phyloP scores from a whole-genome alignment of 1,140 invertebrate species.

The Odontomachus brunneus region DNA sequence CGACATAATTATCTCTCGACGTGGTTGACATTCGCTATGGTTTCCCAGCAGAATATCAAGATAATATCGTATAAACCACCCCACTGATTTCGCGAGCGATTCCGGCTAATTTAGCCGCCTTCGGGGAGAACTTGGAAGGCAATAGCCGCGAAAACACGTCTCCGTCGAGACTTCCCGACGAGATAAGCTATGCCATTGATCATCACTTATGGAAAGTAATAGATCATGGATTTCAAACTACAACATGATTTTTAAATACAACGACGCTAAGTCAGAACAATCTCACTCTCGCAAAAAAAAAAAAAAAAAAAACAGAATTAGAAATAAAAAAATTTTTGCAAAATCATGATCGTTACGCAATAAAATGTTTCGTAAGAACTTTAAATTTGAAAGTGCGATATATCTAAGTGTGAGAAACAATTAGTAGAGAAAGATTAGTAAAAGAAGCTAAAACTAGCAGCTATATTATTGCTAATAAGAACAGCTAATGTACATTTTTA shows the following conservation, averaged over 20 bases:
- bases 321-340: not conserved
- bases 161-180: conserved; percentile 22
- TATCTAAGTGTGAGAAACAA: no score
- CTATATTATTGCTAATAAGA: no score
- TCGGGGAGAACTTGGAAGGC: conserved; percentile 35
- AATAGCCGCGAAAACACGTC: conserved; percentile 34
- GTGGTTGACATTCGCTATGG: not conserved
- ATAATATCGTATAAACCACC: conserved; percentile 24
- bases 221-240: not conserved
- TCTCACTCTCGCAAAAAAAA: not conserved
- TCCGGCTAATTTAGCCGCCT: conserved; percentile 29
- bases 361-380: no score
- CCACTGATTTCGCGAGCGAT: conserved; percentile 46
- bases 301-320: no score
- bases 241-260: not conserved
- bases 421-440: no score
- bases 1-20: conserved; percentile 18
- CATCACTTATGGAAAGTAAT: conserved; percentile 28
- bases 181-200: conserved; percentile 41
- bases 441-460: no score
- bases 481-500: no score
- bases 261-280: not conserved
- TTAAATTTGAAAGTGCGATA: no score
- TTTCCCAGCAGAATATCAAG: conserved; percentile 47
- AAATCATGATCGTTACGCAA: not conserved